Base-by-base conservation (phyloP, 2,888 invertebrate genomes). In the Bellardia bayeri region DNA sequence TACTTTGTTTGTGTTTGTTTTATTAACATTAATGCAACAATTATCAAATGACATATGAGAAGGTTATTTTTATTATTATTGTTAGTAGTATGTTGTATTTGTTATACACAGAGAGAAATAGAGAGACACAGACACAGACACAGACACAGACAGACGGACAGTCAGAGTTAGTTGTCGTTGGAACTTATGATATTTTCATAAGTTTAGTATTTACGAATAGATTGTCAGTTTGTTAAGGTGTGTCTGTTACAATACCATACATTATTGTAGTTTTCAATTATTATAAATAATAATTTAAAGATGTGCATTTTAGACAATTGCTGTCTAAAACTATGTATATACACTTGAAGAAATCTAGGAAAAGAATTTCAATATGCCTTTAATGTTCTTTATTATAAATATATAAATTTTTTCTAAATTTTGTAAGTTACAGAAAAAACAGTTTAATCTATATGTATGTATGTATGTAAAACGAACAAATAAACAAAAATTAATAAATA, bases 1-100 rank as follows among this genome's bases (percentile, higher is more conserved):
- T 14, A 56, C 23, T 23, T 68, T 13, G 68, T 66, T 75, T 78
- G n/a, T 42, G 9, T 76, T 76, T 71, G 63, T 81, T 82, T 72
- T 75, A 42, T 74, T 54, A 64, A 58, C 69, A 80, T 58, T 75
- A 79, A 56, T 76, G 64, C 80, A 71, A 72, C 83, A 83, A 86
- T 80, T 86, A 83, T 58, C 42, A 80, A 81, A 80, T 87, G 86
- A 86, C 86, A 83, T 71, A 75, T 80, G 66, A 71, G 66, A 83
- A 83, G 80, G 83, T 80, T 83, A 71, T 33, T 75, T 71, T 51
- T 69, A 14, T 56, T 69, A 14, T 56, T 63, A 16, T 69, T 58
- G 30, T 42, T 16, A 56, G 6, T 68, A 42, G 0, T 51, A n/a
- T 51, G 51, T 51, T 51, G n/a, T 51, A 51, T n/a, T 37, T 51